Evolutionary conservation across 2,113 vertebrate species (phyloP), one percentile per base, ranked within the genome.

Genomic region (Melanostigma gelatinosum): DNA sequence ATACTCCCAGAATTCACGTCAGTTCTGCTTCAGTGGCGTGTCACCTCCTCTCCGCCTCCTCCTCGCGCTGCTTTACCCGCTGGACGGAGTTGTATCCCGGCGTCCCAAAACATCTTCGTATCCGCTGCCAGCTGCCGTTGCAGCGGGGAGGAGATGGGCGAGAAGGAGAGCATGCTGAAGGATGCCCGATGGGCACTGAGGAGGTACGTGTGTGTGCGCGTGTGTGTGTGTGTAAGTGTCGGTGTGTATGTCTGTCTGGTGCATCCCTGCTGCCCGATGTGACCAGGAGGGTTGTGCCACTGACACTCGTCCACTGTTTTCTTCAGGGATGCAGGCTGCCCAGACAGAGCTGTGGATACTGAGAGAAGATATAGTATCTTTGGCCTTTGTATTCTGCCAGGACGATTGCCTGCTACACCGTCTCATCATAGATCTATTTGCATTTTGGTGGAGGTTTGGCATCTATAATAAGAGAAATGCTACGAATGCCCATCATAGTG

Each of bases 101-200:
- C 71, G 48, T 64, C 82, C 77, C 72, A 18, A 60, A 52, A 66
- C 77, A 70, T 20, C 72, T 54, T 72, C 44, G 54, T 29, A 72
- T 77, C 65, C 52, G 67, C 86, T 32, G 66, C 75, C 87, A 62
- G 89, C 88, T 85, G 88, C 81, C 54, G 77, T 50, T 86, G 91
- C 89, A 85, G 91, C 18, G 89, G 3, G 88, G 88, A 83, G 80
- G 88, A 82, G 80, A 87, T 79, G 84, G 67, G 24, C 79, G 89
- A 81, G 57, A 71, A 74, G 66, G 74, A 66, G 73, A 87, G 79
- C 77, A 79, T 82, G 85, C 60, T 76, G 78, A 77, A 72, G 83
- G 92, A 93, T 87, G 91, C 82, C 86, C 92, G 85, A 94, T 95
- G 95, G 95, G 92, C 90, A 82, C 89, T 64, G 83, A 70, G 78